Percentiles rank a stretch among this genome's conserved stretches.
phyloP scores from a whole-genome alignment of 2,888 invertebrate species.

The Aspidapion aeneum region DNA sequence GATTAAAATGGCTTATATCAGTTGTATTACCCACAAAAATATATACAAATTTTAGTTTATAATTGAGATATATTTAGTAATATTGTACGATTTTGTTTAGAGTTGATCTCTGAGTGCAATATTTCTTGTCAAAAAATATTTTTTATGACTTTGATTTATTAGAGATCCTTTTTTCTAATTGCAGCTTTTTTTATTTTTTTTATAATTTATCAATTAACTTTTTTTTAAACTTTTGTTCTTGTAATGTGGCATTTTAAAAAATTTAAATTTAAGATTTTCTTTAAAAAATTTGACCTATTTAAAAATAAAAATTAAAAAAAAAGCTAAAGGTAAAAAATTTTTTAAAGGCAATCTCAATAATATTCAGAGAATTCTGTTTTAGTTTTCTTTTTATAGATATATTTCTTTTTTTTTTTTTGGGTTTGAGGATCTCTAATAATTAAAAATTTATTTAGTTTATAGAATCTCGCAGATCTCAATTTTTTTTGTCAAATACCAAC shows the following conservation, averaged over 20 bases:
- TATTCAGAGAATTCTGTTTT: slow-evolving; percentile 12
- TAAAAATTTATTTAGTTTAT: slow-evolving; percentile 31
- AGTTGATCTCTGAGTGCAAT: slow-evolving; percentile 34
- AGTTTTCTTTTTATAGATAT: slow-evolving; percentile 14
- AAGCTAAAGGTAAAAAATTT: slow-evolving; percentile 15
- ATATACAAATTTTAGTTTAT: slow-evolving; percentile 11
- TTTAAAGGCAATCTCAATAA: slow-evolving; percentile 22
- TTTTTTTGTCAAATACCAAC: slow-evolving; percentile 23
- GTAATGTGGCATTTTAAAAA: slow-evolving; percentile 19
- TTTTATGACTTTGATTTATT: slow-evolving; percentile 27
- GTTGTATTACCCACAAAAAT: slow-evolving; percentile 2
- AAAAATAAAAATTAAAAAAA: background rate
- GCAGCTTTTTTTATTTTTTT: slow-evolving; percentile 22
- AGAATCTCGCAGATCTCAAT: slow-evolving; percentile 40
- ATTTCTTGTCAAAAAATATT: slow-evolving; percentile 29
- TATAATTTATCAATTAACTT: slow-evolving; percentile 24
- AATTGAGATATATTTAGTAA: slow-evolving; percentile 6
- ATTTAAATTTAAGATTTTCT: slow-evolving; percentile 22
- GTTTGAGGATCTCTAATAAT: slow-evolving; percentile 37
- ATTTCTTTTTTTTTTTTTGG: slow-evolving; percentile 25
- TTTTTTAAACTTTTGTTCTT: slow-evolving; percentile 16
- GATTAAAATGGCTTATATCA: background rate
- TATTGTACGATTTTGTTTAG: slow-evolving; percentile 14
- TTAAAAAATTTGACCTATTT: background rate
- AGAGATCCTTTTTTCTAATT: slow-evolving; percentile 31